Percentiles rank a stretch among this genome's conserved stretches.
phyloP scores from a whole-genome alignment of 2,888 invertebrate species.

The Diadromus collaris region DNA sequence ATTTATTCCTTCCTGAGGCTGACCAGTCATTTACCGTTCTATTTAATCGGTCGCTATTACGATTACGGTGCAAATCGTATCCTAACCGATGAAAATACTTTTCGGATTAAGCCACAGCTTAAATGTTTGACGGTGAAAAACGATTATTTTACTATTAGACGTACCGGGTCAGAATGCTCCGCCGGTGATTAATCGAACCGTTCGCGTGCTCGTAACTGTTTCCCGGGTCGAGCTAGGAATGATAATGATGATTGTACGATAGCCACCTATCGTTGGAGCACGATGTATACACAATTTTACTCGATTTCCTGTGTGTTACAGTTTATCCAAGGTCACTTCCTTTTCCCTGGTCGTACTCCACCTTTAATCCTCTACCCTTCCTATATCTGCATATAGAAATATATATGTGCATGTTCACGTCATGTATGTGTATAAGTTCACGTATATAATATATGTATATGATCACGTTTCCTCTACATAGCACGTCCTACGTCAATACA shows the following conservation, averaged over 20 bases:
- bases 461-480: background rate
- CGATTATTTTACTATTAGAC: background rate
- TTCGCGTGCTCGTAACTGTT: constrained; percentile 14
- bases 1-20: too few relatives aligned
- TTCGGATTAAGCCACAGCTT: background rate
- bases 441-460: background rate
- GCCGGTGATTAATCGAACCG: background rate
- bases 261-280: background rate
- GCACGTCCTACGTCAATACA: constrained; percentile 49
- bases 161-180: background rate
- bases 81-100: background rate
- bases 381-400: background rate
- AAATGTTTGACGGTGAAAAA: background rate
- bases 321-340: constrained; percentile 26
- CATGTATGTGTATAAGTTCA: too few relatives aligned
- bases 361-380: constrained; percentile 30
- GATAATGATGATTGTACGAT: constrained; percentile 8
- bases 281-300: background rate
- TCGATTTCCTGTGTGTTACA: background rate
- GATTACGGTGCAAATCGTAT: too few relatives aligned
- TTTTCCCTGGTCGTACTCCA: constrained; percentile 15
- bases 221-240: constrained; percentile 6
- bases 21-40: too few relatives aligned
- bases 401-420: background rate
- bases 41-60: too few relatives aligned